Evolutionary conservation across 2,113 vertebrate genomes (phyloP), one percentile per base, ranked within the genome.

Genomic region (Anhinga anhinga): DNA sequence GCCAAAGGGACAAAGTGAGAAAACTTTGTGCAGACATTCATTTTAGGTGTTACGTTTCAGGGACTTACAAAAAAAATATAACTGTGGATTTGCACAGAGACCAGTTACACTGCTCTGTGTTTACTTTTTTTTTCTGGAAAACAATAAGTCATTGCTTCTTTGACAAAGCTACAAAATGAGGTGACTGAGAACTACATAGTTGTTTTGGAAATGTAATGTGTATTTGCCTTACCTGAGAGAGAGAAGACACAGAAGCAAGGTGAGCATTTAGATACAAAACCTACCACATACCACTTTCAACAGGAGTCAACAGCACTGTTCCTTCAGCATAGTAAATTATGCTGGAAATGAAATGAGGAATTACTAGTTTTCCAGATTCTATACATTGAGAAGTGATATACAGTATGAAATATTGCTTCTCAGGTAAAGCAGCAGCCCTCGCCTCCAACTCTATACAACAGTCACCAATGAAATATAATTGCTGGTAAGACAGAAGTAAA

Each of bases 311-410:
- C 63, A 74, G 73, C 53, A 79, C 62, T 79, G 38, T 91, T 96
- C 52, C 86, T 97, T 79, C 56, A 96, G 69, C 73, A 92, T 14
- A 86, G 67, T 92, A 93, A 95, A 93, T 95, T 83, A 94, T 74
- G 66, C 80, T 71, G 88, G 72, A 97, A 96, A 96, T 86, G 34
- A 96, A 98, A 97, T 76, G 88, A 97, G 91, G 96, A 97, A 97
- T 93, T 92, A 85, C 66, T 82, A n/a, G 36, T 91, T 94, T 96
- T 95, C 90, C 62, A 88, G 82, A 95, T 97, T 97, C 93, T 82
- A 77, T 97, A 94, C 92, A 90, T 92, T 97, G 77, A 95, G 91
- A 96, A 95, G 62, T 94, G 95, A 98, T 96, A 95, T 55, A 84
- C 7, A 80, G 89, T 47, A 93, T 77, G 66, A 90, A 72, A 86